These are phyloP conservation scores for Oxyruncus cristatus DNA, from an alignment of 2,113 vertebrate species.

Conservation along the genomic window DNA sequence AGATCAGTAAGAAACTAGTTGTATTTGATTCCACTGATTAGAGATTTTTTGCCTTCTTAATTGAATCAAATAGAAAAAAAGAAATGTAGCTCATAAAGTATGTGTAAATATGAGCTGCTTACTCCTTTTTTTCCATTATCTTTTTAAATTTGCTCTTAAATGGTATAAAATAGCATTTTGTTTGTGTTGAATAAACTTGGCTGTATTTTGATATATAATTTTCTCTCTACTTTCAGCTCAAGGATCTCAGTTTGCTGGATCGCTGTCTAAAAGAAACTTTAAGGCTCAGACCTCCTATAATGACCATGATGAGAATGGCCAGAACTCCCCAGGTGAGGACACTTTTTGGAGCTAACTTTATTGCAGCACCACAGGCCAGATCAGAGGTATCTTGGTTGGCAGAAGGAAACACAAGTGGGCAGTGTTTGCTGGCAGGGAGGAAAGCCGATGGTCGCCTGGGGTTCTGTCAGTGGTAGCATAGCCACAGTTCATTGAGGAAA, in stretches of 20 bases:
- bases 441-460: not conserved
- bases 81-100: not conserved
- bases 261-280: conserved; percentile 94
- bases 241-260: conserved; percentile 89
- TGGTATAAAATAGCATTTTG: not conserved
- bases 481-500: not conserved
- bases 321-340: conserved; percentile 84
- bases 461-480: not conserved
- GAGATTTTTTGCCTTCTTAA: not conserved
- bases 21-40: not conserved
- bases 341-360: not conserved
- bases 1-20: not conserved
- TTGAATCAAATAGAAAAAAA: not conserved
- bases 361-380: not conserved
- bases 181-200: not conserved
- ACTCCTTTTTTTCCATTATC: not conserved
- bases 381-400: fast-evolving
- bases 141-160: not conserved
- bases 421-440: not conserved
- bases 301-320: conserved; percentile 99
- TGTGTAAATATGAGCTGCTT: not conserved
- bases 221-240: conserved; percentile 76
- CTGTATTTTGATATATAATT: not conserved
- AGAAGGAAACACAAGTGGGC: not conserved
- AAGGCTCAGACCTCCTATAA: conserved; percentile 92